Base-by-base conservation (phyloP, 2,113 vertebrate species). In the Chionis minor region DNA sequence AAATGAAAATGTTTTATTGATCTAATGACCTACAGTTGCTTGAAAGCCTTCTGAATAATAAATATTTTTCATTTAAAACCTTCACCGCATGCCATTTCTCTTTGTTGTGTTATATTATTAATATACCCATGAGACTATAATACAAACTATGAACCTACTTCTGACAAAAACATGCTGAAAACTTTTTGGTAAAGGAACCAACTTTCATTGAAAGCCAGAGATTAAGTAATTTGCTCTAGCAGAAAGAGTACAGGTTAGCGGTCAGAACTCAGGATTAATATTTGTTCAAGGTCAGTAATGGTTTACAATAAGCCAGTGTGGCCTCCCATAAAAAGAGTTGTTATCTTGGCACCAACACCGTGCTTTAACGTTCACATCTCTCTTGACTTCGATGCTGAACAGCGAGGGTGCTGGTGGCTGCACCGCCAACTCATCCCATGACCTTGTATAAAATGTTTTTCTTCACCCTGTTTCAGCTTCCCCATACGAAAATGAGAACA, bases 91-190 rank as follows among this genome's bases (percentile, higher is more conserved):
- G 96, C 58, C 87, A 72, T 91, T 96, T 97, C 63, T 86, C 94
- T 96, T 93, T 96, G 92, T 94, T 96, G 73, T 51, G 47, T 82
- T 85, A 40, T 12, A 89, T 88, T 94, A 93, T 90, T 97, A 96
- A 97, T 92, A 94, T 45, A 65, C 94, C 58, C 92, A 42, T 14
- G 92, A 87, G 92, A 91, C 78, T 40, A 35, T 35, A 85, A 81
- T 9, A 94, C 73, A 94, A 95, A 89, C 82, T 83, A 87, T n/a
- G 81, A 96, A 83, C 55, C n/a, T 78, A 84, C 49, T 95, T 90
- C 70, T 92, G 92, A 94, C 66, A 89, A 88, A 96, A 96, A 82
- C 81, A 95, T 88, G 93, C 71, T 96, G 96, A 96, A 97, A 96
- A 97, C 66, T 91, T 95, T 72, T 95, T 93, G 90, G 96, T 96